phyloP scores from a whole-genome alignment of 2,797 vertebrate genomes.

The Fratercula arctica region DNA sequence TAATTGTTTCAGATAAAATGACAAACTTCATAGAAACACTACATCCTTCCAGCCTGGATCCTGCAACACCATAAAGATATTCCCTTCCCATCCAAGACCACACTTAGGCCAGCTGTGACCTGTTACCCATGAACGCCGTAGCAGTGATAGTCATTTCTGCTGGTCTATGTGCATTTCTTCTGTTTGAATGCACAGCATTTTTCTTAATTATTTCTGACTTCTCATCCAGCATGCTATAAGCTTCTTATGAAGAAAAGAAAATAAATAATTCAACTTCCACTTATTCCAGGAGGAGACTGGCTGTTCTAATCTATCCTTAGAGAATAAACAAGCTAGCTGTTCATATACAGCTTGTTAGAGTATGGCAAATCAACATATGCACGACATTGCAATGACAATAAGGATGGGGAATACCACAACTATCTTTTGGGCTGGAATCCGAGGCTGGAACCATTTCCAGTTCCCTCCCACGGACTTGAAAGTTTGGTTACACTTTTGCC shows the following conservation, averaged over 20 bases:
- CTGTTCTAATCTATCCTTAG: slow-evolving; percentile 70
- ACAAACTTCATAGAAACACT: background rate
- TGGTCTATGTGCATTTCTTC: slow-evolving; percentile 20
- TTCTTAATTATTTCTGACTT: slow-evolving; percentile 74
- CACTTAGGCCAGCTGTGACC: background rate
- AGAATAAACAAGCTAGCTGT: slow-evolving; percentile 70
- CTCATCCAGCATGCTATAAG: slow-evolving; percentile 67
- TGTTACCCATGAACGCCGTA: background rate
- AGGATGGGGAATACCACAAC: background rate
- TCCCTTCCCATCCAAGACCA: background rate
- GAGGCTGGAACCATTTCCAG: background rate
- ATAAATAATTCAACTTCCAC: slow-evolving; percentile 75
- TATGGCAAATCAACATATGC: slow-evolving; percentile 50
- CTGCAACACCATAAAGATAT: background rate
- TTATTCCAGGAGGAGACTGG: slow-evolving; percentile 66
- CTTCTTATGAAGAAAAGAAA: slow-evolving; percentile 67
- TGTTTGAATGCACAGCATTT: slow-evolving; percentile 23
- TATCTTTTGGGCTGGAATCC: background rate
- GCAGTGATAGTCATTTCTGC: background rate
- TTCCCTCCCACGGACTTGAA: background rate
- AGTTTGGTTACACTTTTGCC: slow-evolving; percentile 14
- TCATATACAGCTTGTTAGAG: slow-evolving; percentile 57
- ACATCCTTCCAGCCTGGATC: background rate
- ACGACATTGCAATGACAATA: background rate
- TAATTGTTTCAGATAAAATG: background rate